Conservation (phyloP, 2,888 invertebrate species). For the Eretmocerus hayati region DNA sequence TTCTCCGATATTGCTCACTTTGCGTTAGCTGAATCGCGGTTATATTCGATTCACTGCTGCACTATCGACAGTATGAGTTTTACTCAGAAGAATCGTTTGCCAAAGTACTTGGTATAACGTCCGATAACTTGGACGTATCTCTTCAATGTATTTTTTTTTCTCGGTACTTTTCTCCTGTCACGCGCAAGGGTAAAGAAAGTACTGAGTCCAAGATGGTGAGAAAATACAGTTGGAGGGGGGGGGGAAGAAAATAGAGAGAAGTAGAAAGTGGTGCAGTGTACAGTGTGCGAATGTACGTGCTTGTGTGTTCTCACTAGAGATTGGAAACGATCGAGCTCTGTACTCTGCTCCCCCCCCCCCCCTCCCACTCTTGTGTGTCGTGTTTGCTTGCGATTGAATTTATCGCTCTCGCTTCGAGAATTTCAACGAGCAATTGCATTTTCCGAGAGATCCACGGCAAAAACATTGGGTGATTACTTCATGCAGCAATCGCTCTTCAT, state of each 20-base stretch:
- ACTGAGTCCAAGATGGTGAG: no score
- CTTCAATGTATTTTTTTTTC: no score
- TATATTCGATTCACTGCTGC: no score
- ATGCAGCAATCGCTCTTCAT: conserved; percentile 3
- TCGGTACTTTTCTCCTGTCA: no score
- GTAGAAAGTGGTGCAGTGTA: conserved; percentile 2
- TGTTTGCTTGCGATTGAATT: conserved; percentile 23
- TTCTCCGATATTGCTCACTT: no score
- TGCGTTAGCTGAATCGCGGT: no score
- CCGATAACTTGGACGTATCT: no score
- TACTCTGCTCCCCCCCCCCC: conserved; percentile 17
- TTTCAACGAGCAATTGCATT: conserved; percentile 17
- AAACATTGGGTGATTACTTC: conserved; percentile 19
- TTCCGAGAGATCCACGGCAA: background rate
- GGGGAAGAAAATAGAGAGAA: background rate
- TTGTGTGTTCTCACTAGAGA: conserved; percentile 6
- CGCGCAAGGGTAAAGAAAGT: no score
- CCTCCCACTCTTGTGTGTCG: conserved; percentile 20
- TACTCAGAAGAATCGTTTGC: no score
- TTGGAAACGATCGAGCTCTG: conserved; percentile 15
- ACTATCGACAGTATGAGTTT: no score
- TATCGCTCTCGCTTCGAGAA: conserved; percentile 17
- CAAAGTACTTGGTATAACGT: no score
- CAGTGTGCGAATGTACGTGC: background rate
- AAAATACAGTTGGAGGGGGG: no score